A percentile compares a stretch with the other conserved stretches of the same genome.
Evolutionary conservation across 1,140 invertebrate genomes (phyloP).

Genomic region (Nautilus pompilius): DNA sequence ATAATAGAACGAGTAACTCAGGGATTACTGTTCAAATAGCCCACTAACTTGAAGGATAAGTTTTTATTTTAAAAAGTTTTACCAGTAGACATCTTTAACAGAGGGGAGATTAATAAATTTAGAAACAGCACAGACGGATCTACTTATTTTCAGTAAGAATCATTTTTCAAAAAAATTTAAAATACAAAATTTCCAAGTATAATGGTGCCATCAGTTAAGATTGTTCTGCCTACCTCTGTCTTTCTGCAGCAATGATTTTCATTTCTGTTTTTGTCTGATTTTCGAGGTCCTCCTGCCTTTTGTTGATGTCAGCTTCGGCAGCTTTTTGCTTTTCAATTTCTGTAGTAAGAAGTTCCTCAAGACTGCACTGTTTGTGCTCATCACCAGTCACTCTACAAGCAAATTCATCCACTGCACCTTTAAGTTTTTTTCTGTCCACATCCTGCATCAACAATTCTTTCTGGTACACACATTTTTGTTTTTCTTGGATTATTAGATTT

Average conservation of each 20-base stretch:
- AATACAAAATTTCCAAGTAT: no score
- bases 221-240: slow-evolving; percentile 28
- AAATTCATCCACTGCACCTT: not conserved
- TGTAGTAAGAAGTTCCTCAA: not conserved
- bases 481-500: not conserved
- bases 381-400: not conserved
- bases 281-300: slow-evolving; percentile 20
- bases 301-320: slow-evolving; percentile 16
- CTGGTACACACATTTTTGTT: slow-evolving; percentile 4
- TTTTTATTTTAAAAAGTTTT: no score
- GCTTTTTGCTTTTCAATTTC: slow-evolving; percentile 8
- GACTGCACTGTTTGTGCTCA: not conserved
- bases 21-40: no score
- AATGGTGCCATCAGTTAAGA: no score
- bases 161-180: no score
- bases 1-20: no score
- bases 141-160: no score
- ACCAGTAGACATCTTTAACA: no score
- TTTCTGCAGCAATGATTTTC: slow-evolving; percentile 25
- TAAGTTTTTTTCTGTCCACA: not conserved
- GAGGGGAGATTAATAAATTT: no score
- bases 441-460: not conserved
- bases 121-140: no score
- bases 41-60: no score
- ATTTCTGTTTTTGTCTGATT: slow-evolving; percentile 20